Evolutionary conservation across 2,888 invertebrate genomes (phyloP).

Genomic region (Megaustenia siamemsis): DNA sequence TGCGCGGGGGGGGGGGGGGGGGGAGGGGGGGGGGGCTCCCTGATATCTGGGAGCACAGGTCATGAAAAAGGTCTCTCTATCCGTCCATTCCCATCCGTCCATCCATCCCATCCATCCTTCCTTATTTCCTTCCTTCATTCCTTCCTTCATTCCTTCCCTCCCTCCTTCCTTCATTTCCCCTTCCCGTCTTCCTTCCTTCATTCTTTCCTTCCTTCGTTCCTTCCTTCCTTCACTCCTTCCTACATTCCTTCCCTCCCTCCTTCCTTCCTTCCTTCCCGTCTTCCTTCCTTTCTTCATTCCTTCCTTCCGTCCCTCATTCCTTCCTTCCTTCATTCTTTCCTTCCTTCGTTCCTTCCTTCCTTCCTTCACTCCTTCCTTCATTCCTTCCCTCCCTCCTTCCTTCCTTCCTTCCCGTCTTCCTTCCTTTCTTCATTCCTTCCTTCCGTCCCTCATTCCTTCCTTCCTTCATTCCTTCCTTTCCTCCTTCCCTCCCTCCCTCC

Average conservation of each 20-base stretch:
- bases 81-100: no score
- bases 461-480: neutral
- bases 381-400: neutral
- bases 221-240: no score
- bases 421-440: neutral
- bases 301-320: neutral
- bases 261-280: neutral
- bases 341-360: neutral
- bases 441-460: neutral
- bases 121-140: no score
- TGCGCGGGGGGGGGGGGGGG: no score
- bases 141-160: no score
- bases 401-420: neutral
- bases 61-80: no score
- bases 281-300: neutral
- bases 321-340: neutral
- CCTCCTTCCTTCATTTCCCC: no score
- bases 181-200: no score
- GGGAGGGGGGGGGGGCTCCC: no score
- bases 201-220: neutral
- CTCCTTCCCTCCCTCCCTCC: neutral
- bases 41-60: no score
- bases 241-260: neutral
- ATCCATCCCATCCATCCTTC: no score
- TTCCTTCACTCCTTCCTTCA: neutral